A percentile compares a stretch with the other conserved stretches of the same genome.
These are phyloP conservation scores for Notospermus geniculatus DNA, from an alignment of 1,140 invertebrate genomes.

Conservation along the genomic window DNA sequence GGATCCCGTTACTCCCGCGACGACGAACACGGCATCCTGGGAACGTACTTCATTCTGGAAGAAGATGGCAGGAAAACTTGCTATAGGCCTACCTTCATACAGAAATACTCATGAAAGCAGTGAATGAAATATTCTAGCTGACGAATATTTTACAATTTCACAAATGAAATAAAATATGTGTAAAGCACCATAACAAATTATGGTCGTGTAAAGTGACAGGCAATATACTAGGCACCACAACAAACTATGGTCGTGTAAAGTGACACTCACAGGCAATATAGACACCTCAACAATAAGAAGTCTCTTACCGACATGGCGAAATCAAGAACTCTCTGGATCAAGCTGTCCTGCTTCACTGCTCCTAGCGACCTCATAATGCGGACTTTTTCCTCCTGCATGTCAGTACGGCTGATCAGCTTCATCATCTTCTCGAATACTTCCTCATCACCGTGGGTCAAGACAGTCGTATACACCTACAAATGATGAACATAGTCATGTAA, in stretches of 20 bases:
- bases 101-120: constrained; percentile 4
- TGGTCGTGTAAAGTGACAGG: too few species aligned
- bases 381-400: constrained; percentile 90
- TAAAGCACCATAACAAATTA: too few species aligned
- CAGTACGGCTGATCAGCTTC: constrained; percentile 77
- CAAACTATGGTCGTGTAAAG: too few species aligned
- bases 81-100: background rate
- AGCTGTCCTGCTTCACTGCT: constrained; percentile 66
- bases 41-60: constrained; percentile 80
- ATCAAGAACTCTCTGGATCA: constrained; percentile 77
- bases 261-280: too few species aligned
- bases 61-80: constrained; percentile 20
- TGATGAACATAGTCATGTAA: background rate
- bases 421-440: constrained; percentile 75
- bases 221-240: too few species aligned
- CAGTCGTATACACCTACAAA: constrained; percentile 73
- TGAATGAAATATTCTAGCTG: too few species aligned
- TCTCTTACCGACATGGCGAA: constrained; percentile 80
- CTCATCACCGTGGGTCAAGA: constrained; percentile 70
- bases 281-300: background rate
- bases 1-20: constrained; percentile 74
- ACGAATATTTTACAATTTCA: too few species aligned
- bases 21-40: constrained; percentile 86
- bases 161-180: too few species aligned
- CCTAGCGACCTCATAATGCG: constrained; percentile 80